A percentile compares a stretch with the other conserved stretches of the same genome.
Evolutionary conservation across 2,113 vertebrate species (phyloP).

Genomic region (Porphyrio hochstetteri): DNA sequence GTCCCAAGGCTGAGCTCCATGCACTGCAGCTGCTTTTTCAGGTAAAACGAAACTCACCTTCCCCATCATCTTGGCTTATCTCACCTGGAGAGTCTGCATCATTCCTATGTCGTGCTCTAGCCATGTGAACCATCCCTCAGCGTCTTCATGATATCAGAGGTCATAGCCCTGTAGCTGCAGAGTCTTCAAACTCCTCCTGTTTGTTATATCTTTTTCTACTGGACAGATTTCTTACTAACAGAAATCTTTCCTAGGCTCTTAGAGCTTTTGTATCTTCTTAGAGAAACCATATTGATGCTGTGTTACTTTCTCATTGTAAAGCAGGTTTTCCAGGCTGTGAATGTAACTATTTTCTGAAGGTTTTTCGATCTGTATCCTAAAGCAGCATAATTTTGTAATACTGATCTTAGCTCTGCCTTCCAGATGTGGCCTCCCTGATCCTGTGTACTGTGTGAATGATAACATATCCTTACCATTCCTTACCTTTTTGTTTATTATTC

Average conservation of each 20-base stretch:
- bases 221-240: neutral
- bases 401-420: neutral
- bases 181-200: neutral
- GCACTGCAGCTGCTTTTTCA: neutral
- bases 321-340: neutral
- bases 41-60: neutral
- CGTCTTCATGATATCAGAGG: neutral
- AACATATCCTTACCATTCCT: neutral
- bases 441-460: neutral
- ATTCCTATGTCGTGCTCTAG: neutral
- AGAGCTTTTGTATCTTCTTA: neutral
- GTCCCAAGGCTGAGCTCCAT: neutral
- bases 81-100: neutral
- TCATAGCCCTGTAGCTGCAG: neutral
- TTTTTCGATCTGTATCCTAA: neutral
- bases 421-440: neutral
- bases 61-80: neutral
- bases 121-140: neutral
- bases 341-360: neutral
- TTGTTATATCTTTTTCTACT: neutral
- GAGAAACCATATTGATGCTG: neutral
- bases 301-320: neutral
- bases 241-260: neutral
- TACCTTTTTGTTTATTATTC: neutral
- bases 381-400: neutral